Evolutionary conservation across 30 jellyfish, hydroid and myxozoan species (phyloP).

Genomic region (Catostylus mosaicus): DNA sequence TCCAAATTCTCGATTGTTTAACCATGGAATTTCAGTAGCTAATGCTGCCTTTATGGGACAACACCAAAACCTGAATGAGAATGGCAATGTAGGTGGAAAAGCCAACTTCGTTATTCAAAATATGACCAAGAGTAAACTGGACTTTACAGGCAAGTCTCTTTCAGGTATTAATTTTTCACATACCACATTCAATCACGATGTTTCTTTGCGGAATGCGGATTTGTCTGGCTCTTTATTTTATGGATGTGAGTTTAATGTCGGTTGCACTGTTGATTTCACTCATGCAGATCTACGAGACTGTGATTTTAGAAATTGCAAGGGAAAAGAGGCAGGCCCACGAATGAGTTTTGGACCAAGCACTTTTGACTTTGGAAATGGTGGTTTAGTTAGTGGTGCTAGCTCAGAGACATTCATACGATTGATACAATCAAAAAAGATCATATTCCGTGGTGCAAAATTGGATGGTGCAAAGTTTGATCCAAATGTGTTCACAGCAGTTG

Average conservation of each 20-base stretch:
- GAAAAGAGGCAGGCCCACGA: conserved; percentile 88
- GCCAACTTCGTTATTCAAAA: conserved; percentile 73
- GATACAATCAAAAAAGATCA: conserved; percentile 62
- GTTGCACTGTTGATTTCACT: conserved; percentile 67
- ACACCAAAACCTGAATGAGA: conserved; percentile 35
- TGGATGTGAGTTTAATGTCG: conserved; percentile 88
- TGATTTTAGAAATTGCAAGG: conserved; percentile 88
- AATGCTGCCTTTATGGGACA: conserved; percentile 63
- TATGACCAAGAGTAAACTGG: conserved; percentile 75
- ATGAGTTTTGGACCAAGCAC: conserved; percentile 87
- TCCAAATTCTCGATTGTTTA: conserved; percentile 41
- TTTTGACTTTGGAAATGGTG: conserved; percentile 85
- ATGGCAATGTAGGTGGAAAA: conserved; percentile 9
- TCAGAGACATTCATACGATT: conserved; percentile 71
- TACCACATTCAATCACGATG: conserved; percentile 84
- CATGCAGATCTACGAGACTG: conserved; percentile 83
- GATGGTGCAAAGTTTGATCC: conserved; percentile 90
- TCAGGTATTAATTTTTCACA: conserved; percentile 78
- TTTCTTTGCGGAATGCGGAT: conserved; percentile 66
- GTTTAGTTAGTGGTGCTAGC: conserved; percentile 90
- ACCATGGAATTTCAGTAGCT: conserved; percentile 66
- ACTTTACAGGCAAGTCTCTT: conserved; percentile 70
- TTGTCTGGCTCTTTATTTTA: conserved; percentile 74
- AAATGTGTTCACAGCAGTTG: conserved; percentile 57
- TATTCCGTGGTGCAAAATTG: conserved; percentile 76